Percentiles rank a stretch among this genome's conserved stretches.
phyloP scores from a whole-genome alignment of 1,140 invertebrate genomes.

The Drosophila mauritiana region DNA sequence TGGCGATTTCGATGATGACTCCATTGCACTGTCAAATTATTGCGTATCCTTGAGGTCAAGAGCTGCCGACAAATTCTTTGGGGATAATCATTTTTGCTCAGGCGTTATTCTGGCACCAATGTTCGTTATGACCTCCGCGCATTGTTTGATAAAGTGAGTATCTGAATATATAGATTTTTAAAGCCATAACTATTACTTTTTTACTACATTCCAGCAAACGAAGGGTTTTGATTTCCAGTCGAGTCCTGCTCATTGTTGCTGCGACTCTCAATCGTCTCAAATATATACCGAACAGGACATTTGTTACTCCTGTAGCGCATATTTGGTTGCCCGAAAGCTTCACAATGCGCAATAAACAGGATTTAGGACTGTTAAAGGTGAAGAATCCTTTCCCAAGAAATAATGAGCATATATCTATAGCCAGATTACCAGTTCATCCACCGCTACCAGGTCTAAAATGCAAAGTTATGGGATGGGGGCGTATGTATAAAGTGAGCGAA shows the following conservation, averaged over 20 bases:
- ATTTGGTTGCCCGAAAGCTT: constrained; percentile 38
- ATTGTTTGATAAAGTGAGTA: constrained; percentile 50
- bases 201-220: not conserved
- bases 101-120: constrained; percentile 28
- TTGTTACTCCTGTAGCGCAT: constrained; percentile 20
- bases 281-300: not conserved
- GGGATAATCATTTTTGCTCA: constrained; percentile 59
- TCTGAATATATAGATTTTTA: no score
- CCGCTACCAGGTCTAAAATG: not conserved
- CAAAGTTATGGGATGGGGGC: constrained; percentile 48
- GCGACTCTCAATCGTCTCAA: constrained; percentile 41
- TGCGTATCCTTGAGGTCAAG: constrained; percentile 54
- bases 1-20: not conserved
- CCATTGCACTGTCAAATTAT: constrained; percentile 4
- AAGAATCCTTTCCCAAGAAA: not conserved
- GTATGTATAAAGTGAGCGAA: constrained; percentile 22
- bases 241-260: constrained; percentile 34
- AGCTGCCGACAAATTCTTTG: constrained; percentile 21
- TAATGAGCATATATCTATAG: constrained; percentile 3
- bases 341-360: constrained; percentile 40
- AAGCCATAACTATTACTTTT: no score
- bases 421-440: not conserved
- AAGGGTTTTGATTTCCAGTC: constrained; percentile 10
- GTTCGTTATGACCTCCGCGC: constrained; percentile 35
- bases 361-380: constrained; percentile 29